Evolutionary conservation across 2,797 vertebrate species (phyloP), one percentile per base, ranked within the genome.

Genomic region (Mormyrops attenuatus): DNA sequence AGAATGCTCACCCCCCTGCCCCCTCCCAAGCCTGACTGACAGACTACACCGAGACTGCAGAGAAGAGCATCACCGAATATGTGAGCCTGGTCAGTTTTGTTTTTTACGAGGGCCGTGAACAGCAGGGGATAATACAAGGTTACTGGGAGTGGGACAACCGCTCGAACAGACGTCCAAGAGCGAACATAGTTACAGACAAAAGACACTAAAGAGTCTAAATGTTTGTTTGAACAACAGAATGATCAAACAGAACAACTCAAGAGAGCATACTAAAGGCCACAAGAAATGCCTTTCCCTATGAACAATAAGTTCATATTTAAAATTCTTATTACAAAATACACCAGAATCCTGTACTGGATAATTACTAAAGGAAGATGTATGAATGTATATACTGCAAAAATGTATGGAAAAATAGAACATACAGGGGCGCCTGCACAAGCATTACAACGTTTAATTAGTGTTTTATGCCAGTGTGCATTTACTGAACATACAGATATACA

Each of bases 21-120:
- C 30, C 30, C 66, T 7, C 9, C 66, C 50, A 11, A 9, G 30
- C 22, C n/a, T 80, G 69, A 88, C 34, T 88, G 69, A 82, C 86
- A 90, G 52, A 38, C 84, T 55, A 50, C 66, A 49, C 52, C 69
- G 41, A 88, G 66, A 63, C 86, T 50, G 41, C 69, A 63, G 89
- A 63, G 73, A 60, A 88, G 13, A 47, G 41, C 17, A 73, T 73
- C 22, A 17, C 52, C 53, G 41, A 73, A 82, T 44, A 60, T 17
- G 5, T 1, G 41, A 50, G n/a, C 26, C 11, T 47, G 69, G 69
- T 88, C 30, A 50, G 88, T 38, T 73, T 38, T 17, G 30, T 90
- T 90, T 50, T 22, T 88, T 5, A 50, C 63, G 3, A 89, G 69
- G 30, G 2, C 69, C 1, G 34, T 3, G 44, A 60, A 55, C 17